phyloP scores from a whole-genome alignment of 2,797 vertebrate species.

The Acipenser ruthenus region DNA sequence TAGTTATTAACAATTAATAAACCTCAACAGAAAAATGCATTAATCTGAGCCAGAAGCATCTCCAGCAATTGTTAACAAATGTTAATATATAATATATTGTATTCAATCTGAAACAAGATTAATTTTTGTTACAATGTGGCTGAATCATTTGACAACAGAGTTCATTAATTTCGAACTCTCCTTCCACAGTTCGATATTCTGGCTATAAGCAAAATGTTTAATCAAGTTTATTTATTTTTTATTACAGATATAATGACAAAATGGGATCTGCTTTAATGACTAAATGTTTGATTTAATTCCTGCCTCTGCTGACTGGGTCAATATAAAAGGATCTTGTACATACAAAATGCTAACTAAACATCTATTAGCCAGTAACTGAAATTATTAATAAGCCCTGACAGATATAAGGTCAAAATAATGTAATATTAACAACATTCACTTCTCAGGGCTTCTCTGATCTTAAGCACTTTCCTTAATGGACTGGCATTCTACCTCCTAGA shows the following conservation, averaged over 20 bases:
- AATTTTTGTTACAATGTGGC: background rate
- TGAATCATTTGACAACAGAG: slow-evolving; percentile 6
- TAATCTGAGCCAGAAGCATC: background rate
- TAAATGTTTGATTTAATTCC: background rate
- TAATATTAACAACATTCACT: background rate
- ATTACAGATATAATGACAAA: slow-evolving; percentile 5
- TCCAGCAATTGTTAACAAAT: slow-evolving; percentile 2
- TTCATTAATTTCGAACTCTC: slow-evolving; percentile 3
- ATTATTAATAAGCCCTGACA: background rate
- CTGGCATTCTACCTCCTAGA: too few species aligned
- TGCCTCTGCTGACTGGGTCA: background rate
- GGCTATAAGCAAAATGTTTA: slow-evolving; percentile 1
- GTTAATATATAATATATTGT: slow-evolving; percentile 6
- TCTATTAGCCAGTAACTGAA: background rate
- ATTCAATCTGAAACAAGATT: background rate
- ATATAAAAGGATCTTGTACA: background rate
- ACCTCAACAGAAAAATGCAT: slow-evolving; percentile 3
- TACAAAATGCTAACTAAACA: slow-evolving; percentile 1
- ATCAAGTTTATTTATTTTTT: background rate
- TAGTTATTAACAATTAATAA: slow-evolving; percentile 1
- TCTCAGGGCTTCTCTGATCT: too few species aligned
- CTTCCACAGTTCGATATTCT: background rate
- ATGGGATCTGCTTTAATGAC: background rate
- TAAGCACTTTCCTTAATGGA: too few species aligned
- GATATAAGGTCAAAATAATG: background rate